A percentile compares a stretch with the other conserved stretches of the same genome.
These are phyloP conservation scores for Antigone vipio DNA, from an alignment of 2,113 vertebrate genomes.

Conservation along the genomic window DNA sequence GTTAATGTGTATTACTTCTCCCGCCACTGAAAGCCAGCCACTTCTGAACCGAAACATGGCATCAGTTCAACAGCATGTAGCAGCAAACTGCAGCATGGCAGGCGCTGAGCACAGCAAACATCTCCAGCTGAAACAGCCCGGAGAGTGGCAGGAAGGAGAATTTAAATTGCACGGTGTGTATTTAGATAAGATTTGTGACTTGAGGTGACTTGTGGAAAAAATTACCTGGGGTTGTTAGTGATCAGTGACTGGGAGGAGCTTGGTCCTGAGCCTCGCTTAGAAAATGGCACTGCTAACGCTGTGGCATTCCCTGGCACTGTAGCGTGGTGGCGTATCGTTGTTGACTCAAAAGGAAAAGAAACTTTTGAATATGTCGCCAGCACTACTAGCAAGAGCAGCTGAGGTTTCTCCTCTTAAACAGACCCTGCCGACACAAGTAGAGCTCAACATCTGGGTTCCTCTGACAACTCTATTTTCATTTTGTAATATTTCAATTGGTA, in stretches of 20 bases:
- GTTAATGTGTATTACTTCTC: slow-evolving; percentile 15
- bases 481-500: slow-evolving; percentile 1
- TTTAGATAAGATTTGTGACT: background rate
- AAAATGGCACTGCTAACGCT: background rate
- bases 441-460: background rate
- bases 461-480: background rate
- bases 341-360: background rate
- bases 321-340: rapidly evolving
- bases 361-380: background rate
- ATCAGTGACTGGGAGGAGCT: background rate
- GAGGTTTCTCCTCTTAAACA: background rate
- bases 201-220: background rate
- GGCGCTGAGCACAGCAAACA: background rate
- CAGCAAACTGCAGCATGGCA: background rate
- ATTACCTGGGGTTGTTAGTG: no score
- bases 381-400: background rate
- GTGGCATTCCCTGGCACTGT: background rate
- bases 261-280: background rate
- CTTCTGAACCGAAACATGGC: background rate
- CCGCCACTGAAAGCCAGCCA: background rate
- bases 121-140: background rate
- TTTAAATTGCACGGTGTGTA: background rate
- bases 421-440: background rate
- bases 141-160: background rate
- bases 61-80: background rate